Conservation (phyloP, 2,113 vertebrate species). For the Ctenodactylus gundi region DNA sequence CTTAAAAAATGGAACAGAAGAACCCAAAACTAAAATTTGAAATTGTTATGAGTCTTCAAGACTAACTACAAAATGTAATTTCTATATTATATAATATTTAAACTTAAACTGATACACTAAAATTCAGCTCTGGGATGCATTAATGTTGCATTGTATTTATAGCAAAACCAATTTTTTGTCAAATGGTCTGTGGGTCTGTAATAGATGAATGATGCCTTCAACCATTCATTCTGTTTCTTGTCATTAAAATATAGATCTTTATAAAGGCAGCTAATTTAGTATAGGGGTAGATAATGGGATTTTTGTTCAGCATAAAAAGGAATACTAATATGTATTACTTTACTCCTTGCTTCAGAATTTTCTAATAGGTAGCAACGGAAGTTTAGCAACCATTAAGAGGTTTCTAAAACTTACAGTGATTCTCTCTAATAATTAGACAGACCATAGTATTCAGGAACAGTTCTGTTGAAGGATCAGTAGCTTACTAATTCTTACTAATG, state of each 20-base stretch:
- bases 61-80: neutral
- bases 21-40: neutral
- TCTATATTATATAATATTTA: neutral
- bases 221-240: neutral
- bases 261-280: conserved; percentile 33
- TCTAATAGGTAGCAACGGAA: conserved; percentile 59
- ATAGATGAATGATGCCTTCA: neutral
- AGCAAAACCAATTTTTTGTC: neutral
- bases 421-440: conserved; percentile 63
- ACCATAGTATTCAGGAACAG: conserved; percentile 62
- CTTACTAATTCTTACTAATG: conserved; percentile 31
- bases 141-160: conserved; percentile 34
- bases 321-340: no score
- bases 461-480: conserved; percentile 15
- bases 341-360: conserved; percentile 56
- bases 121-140: neutral
- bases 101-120: neutral
- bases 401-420: conserved; percentile 69
- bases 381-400: neutral
- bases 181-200: neutral
- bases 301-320: conserved; percentile 43
- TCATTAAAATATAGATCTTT: conserved; percentile 1
- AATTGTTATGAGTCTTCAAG: neutral
- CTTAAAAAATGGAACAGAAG: neutral
- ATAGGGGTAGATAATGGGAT: neutral